phyloP scores from a whole-genome alignment of 2,113 vertebrate genomes.

The Misgurnus mizolepis region DNA sequence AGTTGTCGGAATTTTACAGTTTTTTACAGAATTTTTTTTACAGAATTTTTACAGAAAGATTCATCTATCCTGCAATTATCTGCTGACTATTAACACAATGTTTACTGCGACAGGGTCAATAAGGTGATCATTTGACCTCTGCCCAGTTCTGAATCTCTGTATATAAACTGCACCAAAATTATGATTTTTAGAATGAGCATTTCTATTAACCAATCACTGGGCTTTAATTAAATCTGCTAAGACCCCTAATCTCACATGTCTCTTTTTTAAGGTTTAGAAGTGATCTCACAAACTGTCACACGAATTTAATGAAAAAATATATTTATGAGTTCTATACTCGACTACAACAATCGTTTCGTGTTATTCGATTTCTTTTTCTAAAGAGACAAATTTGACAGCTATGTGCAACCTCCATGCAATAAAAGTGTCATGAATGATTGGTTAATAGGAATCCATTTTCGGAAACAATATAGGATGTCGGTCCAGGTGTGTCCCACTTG shows the following conservation, averaged over 20 bases:
- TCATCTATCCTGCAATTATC: neutral
- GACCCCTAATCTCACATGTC: too few species aligned
- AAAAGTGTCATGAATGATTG: neutral
- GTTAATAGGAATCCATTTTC: neutral
- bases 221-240: too few species aligned
- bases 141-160: too few species aligned
- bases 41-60: neutral
- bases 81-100: too few species aligned
- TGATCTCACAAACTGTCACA: too few species aligned
- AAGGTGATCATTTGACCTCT: too few species aligned
- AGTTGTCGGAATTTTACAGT: too few species aligned
- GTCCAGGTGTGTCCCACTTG: constrained; percentile 22
- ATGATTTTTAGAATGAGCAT: neutral
- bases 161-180: too few species aligned
- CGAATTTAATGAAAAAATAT: too few species aligned
- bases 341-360: neutral
- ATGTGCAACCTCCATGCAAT: neutral
- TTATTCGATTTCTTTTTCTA: neutral
- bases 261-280: too few species aligned
- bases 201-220: neutral
- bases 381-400: neutral
- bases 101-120: too few species aligned
- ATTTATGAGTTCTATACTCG: neutral
- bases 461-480: neutral
- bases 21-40: too few species aligned